Base-by-base conservation (phyloP, 1,140 invertebrate species). In the Scaptomyza pallida region DNA sequence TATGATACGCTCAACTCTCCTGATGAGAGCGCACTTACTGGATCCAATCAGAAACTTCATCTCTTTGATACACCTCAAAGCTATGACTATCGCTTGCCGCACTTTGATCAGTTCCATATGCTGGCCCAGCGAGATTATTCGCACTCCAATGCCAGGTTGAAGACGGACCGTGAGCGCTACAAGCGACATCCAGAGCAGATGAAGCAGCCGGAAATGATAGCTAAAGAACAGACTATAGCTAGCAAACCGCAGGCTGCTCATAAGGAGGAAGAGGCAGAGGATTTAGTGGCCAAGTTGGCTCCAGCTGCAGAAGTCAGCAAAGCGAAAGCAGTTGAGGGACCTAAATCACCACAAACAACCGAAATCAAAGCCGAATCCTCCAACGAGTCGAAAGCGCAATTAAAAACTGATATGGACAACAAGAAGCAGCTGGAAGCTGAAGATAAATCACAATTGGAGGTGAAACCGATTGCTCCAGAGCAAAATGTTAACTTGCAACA, bases 11-110 rank as follows among this genome's bases (percentile, higher is more conserved):
- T 48, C 12, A 6, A 12, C 30, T 9, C 51, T 3, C n/a, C 16
- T 8, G 37, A n/a, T 10, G 13, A 2, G n/a, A 37, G 19, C 6
- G 2, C 5, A n/a, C 33, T 15, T n/a, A 9, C 19, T 1, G 16
- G n/a, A 6, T 21, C 47, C 30, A 44, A 19, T 6, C 5, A 30
- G 1, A 40, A n/a, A 8, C 3, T 23, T 0, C 21, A 37, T 10
- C n/a, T 48, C 1, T 19, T 67, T 43, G 76, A 85, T 0, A 3
- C 41, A 37, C 81, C 76, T 0, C 62, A 74, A 9, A 77, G 50
- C 47, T 75, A 75, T 0, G 81, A 81, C 43, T 75, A 65, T 9
- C 70, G 43, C 2, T 5, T 65, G 41, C 70, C 77, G 0, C 64
- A 74, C 1, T 61, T 56, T n/a, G 65, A 78, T 12, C 74, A 54